phyloP scores from a whole-genome alignment of 2,888 invertebrate genomes.

The Thyatira batis region DNA sequence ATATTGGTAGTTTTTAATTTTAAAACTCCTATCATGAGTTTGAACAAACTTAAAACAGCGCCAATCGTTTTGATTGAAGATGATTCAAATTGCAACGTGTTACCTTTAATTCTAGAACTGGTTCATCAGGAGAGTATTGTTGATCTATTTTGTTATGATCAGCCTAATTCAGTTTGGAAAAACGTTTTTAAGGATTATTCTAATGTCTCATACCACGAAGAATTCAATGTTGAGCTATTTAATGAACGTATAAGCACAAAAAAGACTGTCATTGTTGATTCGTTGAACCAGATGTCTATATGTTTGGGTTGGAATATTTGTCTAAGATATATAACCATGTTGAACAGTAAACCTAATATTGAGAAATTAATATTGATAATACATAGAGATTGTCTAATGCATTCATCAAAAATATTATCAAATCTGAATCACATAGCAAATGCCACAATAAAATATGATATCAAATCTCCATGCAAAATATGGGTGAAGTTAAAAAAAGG shows the following conservation, averaged over 20 bases:
- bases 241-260: slow-evolving; percentile 38
- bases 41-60: slow-evolving; percentile 60
- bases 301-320: slow-evolving; percentile 62
- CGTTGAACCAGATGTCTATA: slow-evolving; percentile 69
- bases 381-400: slow-evolving; percentile 76
- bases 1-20: too few species aligned
- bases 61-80: slow-evolving; percentile 67
- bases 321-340: slow-evolving; percentile 44
- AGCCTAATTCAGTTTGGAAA: slow-evolving; percentile 54
- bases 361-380: slow-evolving; percentile 61
- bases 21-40: slow-evolving; percentile 44
- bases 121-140: slow-evolving; percentile 42
- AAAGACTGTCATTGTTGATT: slow-evolving; percentile 62
- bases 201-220: slow-evolving; percentile 45
- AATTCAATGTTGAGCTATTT: slow-evolving; percentile 36
- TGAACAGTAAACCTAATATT: slow-evolving; percentile 45
- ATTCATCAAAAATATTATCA: slow-evolving; percentile 58
- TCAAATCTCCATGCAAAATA: slow-evolving; percentile 43
- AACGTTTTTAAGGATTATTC: slow-evolving; percentile 46
- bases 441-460: slow-evolving; percentile 59
- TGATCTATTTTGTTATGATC: slow-evolving; percentile 64
- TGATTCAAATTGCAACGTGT: slow-evolving; percentile 55
- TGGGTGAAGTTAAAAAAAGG: slow-evolving; percentile 73
- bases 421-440: slow-evolving; percentile 74
- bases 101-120: slow-evolving; percentile 58